phyloP scores from a whole-genome alignment of 2,797 vertebrate genomes.

The Spinibarbus caldwelli region DNA sequence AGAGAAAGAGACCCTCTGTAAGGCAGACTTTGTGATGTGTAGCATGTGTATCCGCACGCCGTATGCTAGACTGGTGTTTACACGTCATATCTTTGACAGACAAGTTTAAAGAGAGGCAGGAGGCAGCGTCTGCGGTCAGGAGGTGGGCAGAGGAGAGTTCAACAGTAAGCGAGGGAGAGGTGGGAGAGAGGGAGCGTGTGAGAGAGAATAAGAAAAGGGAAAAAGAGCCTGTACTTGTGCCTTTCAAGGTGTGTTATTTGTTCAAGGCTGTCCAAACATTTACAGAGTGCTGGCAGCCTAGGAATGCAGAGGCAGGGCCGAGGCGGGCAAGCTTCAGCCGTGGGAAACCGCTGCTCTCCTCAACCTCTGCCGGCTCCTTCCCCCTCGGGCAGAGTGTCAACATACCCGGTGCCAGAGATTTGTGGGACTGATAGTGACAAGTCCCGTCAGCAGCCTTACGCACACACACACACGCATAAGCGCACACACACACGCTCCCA shows the following conservation, averaged over 20 bases:
- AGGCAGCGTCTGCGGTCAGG: conserved; percentile 58
- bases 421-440: conserved; percentile 91
- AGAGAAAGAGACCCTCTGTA: conserved; percentile 36
- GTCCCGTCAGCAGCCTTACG: conserved; percentile 82
- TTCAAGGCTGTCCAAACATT: conserved; percentile 98
- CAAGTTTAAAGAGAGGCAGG: conserved; percentile 51
- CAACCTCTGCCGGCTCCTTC: conserved; percentile 89
- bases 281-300: conserved; percentile 90
- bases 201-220: conserved; percentile 60
- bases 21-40: conserved; percentile 21
- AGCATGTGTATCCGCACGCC: conserved; percentile 43
- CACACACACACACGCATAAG: conserved; percentile 48
- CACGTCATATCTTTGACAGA: conserved; percentile 57
- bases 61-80: conserved; percentile 50
- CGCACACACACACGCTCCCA: conserved; percentile 59
- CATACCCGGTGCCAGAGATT: conserved; percentile 92
- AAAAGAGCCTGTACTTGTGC: conserved; percentile 82
- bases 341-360: conserved; percentile 95
- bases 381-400: conserved; percentile 90
- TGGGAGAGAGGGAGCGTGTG: conserved; percentile 37
- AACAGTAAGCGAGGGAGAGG: conserved; percentile 52
- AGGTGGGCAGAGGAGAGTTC: conserved; percentile 46
- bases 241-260: conserved; percentile 98
- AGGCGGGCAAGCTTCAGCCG: conserved; percentile 84
- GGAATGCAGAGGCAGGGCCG: conserved; percentile 89